A percentile compares a stretch with the other conserved stretches of the same genome.
Evolutionary conservation across 2,113 vertebrate genomes (phyloP).

Genomic region (Oxyruncus cristatus): DNA sequence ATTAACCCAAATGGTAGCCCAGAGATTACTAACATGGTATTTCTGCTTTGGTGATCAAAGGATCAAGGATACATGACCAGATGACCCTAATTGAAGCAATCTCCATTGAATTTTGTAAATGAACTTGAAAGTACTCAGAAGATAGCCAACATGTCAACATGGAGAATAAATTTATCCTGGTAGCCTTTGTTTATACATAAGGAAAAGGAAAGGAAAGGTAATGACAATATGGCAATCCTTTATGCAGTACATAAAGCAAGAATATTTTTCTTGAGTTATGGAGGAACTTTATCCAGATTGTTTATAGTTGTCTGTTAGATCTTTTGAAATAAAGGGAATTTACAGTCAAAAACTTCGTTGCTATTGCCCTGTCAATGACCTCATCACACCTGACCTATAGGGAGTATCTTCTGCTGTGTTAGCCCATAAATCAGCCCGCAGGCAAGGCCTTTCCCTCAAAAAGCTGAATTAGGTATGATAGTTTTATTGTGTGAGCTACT

Average conservation of each 20-base stretch:
- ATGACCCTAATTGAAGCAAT: slow-evolving; percentile 70
- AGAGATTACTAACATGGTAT: slow-evolving; percentile 64
- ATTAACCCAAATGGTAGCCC: slow-evolving; percentile 70
- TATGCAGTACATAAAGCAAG: neutral
- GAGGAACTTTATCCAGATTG: slow-evolving; percentile 28
- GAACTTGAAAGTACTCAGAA: slow-evolving; percentile 34
- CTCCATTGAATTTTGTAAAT: slow-evolving; percentile 39
- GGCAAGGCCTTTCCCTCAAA: slow-evolving; percentile 13
- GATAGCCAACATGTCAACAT: neutral
- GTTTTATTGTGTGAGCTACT: slow-evolving; percentile 70
- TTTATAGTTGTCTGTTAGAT: slow-evolving; percentile 54
- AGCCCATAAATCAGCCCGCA: slow-evolving; percentile 56
- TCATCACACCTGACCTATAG: slow-evolving; percentile 62
- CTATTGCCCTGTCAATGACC: slow-evolving; percentile 64
- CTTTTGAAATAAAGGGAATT: slow-evolving; percentile 51
- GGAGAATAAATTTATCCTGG: slow-evolving; percentile 14
- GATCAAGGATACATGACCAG: slow-evolving; percentile 61
- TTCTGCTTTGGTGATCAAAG: slow-evolving; percentile 59
- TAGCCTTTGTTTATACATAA: slow-evolving; percentile 7
- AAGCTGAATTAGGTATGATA: slow-evolving; percentile 62
- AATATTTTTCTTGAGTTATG: slow-evolving; percentile 18
- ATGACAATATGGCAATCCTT: neutral
- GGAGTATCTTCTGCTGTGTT: slow-evolving; percentile 59
- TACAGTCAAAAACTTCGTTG: slow-evolving; percentile 26
- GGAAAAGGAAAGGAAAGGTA: neutral